Evolutionary conservation across 2,113 vertebrate species (phyloP), one percentile per base, ranked within the genome.

Genomic region (Varanus komodoensis): DNA sequence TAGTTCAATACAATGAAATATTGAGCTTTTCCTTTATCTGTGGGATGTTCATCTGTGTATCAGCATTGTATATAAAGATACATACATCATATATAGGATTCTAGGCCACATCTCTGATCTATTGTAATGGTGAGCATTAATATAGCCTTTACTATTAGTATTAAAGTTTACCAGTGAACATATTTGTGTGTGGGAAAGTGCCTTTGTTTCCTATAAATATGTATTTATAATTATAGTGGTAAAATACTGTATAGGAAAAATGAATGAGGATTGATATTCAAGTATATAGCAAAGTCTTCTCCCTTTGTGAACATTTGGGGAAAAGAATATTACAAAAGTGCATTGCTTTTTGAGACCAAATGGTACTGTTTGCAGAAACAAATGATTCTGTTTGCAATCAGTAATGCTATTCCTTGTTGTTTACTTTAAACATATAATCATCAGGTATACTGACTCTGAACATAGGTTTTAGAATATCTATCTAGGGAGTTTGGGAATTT

Each of bases 141-240:
- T 86, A 92, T 78, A 71, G 87, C 0, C 48, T 8, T 64, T 84
- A 52, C 90, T 78, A 92, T 92, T 73, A 73, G 29, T 32, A 71
- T n/a, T 73, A 32, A 73, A 73, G 32, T 90, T 27, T 94, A 93
- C 89, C 89, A 89, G 82, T 82, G 95, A 96, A 96, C 68, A 87
- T 75, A 17, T 88, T 95, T 94, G 54, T 88, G 87, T 84, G 82
- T 44, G 83, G 84, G 79, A 83, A 88, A 71, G 27, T 12, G 57
- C 50, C 90, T 87, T 74, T 29, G 64, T 81, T 19, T 84, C 23
- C n/a, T 27, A 84, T 84, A 67, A 74, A 69, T 6, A 6, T 0
- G 1, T 74, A 74, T 74, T 34, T 34, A 74, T 74, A 15, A 32
- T n/a, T n/a, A 73, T 73, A n/a, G n/a, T 32, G 32, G 34, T 73